Evolutionary conservation across 2,888 invertebrate species (phyloP).

Genomic region (Blastobasis lacticolella): DNA sequence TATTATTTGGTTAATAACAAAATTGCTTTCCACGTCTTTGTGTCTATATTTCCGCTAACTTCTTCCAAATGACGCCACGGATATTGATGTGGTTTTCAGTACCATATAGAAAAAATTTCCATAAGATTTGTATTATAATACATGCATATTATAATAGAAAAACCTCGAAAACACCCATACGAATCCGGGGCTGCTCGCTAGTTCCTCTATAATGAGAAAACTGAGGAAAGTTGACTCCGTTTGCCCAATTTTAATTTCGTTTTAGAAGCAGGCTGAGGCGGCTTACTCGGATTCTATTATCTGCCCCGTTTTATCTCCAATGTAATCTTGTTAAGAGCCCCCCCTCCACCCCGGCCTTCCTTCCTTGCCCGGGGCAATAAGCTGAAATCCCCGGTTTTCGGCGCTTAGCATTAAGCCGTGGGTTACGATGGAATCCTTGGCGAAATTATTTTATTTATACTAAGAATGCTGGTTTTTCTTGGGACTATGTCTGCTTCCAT

Average conservation of each 20-base stretch:
- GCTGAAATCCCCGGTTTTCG: constrained; percentile 64
- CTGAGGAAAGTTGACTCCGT: constrained; percentile 20
- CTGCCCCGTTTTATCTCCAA: constrained; percentile 67
- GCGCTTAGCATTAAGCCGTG: constrained; percentile 60
- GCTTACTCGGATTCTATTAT: constrained; percentile 65
- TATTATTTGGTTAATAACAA: no score
- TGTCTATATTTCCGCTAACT: no score
- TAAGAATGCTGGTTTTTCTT: no score
- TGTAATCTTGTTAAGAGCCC: constrained; percentile 73
- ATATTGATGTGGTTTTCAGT: no score
- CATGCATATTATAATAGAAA: no score
- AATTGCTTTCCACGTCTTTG: no score
- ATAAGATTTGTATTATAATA: no score
- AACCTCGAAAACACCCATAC: no score
- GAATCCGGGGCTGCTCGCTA: no score
- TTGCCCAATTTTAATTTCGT: constrained; percentile 60
- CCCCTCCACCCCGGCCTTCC: constrained; percentile 23
- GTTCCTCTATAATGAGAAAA: not conserved
- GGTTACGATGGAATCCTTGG: constrained; percentile 45
- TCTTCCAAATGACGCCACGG: no score
- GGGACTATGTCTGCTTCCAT: no score
- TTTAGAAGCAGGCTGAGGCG: constrained; percentile 42
- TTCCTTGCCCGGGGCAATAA: constrained; percentile 51
- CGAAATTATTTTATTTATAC: constrained; percentile 29
- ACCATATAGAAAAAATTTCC: no score